phyloP scores from a whole-genome alignment of 2,888 invertebrate species.

The Meliscaeva auricollis region DNA sequence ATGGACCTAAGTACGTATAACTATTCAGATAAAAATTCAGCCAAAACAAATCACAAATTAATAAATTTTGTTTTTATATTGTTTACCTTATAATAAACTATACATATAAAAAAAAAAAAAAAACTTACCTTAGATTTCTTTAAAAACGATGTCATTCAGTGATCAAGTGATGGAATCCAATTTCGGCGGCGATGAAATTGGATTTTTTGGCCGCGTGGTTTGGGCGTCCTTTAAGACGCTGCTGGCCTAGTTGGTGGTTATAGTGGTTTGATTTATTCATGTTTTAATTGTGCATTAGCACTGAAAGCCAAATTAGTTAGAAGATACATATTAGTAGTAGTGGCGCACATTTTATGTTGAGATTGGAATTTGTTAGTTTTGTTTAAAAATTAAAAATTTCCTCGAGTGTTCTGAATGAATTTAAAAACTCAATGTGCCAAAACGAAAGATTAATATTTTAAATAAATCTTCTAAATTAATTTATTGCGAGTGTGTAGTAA shows the following conservation, averaged over 20 bases:
- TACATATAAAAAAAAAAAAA: neutral
- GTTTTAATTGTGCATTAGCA: constrained; percentile 70
- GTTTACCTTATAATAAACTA: neutral
- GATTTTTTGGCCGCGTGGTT: constrained; percentile 71
- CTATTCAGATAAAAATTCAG: constrained; percentile 36
- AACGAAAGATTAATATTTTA: constrained; percentile 29
- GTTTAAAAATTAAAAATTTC: constrained; percentile 22
- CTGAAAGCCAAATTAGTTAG: constrained; percentile 64
- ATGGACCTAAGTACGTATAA: constrained; percentile 68
- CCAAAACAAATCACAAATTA: constrained; percentile 56
- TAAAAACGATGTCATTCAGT: constrained; percentile 75
- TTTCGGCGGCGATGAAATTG: constrained; percentile 69
- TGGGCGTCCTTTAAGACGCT: constrained; percentile 68
- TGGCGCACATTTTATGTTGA: constrained; percentile 50
- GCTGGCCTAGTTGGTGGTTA: constrained; percentile 69
- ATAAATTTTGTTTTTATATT: neutral
- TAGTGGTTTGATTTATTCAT: constrained; percentile 65
- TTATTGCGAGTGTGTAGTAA: constrained; percentile 2
- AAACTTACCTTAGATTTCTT: constrained; percentile 68
- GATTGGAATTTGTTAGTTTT: constrained; percentile 4
- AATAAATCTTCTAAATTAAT: constrained; percentile 38
- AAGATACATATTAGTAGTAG: constrained; percentile 55
- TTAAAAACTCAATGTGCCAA: constrained; percentile 15
- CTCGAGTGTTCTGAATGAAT: neutral
- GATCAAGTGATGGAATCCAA: constrained; percentile 63